phyloP scores from a whole-genome alignment of 2,888 invertebrate genomes.

The Nomada ruficornis region DNA sequence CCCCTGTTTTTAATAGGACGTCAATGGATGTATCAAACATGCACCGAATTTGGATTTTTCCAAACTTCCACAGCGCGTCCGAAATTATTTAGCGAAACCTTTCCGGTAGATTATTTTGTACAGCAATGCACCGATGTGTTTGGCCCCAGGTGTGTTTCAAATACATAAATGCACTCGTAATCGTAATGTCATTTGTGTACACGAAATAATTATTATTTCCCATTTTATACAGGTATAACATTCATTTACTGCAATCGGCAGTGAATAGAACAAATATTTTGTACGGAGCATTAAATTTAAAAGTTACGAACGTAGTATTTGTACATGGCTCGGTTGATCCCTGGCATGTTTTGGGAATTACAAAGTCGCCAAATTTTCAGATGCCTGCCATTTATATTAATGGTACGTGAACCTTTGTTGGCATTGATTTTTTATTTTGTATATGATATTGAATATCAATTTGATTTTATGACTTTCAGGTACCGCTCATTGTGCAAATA shows the following conservation, averaged over 20 bases:
- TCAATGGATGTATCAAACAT: slow-evolving; percentile 97
- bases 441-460: slow-evolving; percentile 3
- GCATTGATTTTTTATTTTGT: slow-evolving; percentile 5
- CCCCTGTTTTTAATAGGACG: slow-evolving; percentile 85
- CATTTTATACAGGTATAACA: slow-evolving; percentile 84
- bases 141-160: slow-evolving; percentile 87
- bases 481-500: slow-evolving; percentile 97
- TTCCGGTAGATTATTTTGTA: slow-evolving; percentile 91
- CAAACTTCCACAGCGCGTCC: slow-evolving; percentile 91
- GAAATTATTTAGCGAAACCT: slow-evolving; percentile 90
- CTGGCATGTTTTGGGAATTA: slow-evolving; percentile 93
- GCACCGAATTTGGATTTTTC: slow-evolving; percentile 98
- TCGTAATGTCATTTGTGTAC: not conserved
- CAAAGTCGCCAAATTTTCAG: slow-evolving; percentile 85
- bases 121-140: slow-evolving; percentile 94
- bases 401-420: slow-evolving; percentile 84
- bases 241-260: slow-evolving; percentile 86
- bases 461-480: slow-evolving; percentile 30
- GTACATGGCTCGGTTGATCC: slow-evolving; percentile 96
- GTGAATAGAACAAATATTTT: slow-evolving; percentile 90
- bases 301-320: slow-evolving; percentile 91
- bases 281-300: slow-evolving; percentile 91
- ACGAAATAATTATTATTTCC: slow-evolving; percentile 5
- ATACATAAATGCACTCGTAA: slow-evolving; percentile 8
- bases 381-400: slow-evolving; percentile 91